Base-by-base conservation (phyloP, 2,888 invertebrate species). In the Elysia crispata region DNA sequence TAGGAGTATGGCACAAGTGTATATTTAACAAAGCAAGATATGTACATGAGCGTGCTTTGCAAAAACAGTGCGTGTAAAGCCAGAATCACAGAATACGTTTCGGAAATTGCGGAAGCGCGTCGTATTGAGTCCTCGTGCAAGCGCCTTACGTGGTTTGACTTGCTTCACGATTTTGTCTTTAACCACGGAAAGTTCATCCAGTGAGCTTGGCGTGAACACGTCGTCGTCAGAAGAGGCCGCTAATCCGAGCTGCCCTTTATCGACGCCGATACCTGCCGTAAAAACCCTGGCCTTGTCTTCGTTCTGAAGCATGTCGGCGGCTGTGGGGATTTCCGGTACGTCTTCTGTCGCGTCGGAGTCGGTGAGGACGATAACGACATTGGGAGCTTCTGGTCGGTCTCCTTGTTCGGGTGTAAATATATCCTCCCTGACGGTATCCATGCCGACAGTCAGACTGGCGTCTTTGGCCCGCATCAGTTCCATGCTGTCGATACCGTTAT, bases 341-440 rank as follows among this genome's bases (percentile, higher is more conserved):
- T 23, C n/a, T 8, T 3, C 15, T 3, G 3, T 60, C 8, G 83
- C 76, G 31, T 85, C 84, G 0, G 81, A 57, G 75, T 88, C 88
- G 0, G 89, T 89, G 1, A 89, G 83, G 15, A 89, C 54, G 25
- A 89, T 77, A n/a, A 87, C 81, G 8, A 85, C 85, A 74, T 88
- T 87, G 0, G 87, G 87, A 28, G 85, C 87, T 25, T 85, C 82
- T 0, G 77, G 79, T 54, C 80, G 77, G 76, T 83, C 81, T 1
- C 87, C 88, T 18, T 23, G 20, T 15, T 77, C 57, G 1, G 78
- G 72, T 1, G 81, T 80, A n/a, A 87, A 83, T 81, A 88, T 83
- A 25, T 80, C 49, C 1, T 77, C 77, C 49, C 85, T 79, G 13
- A 87, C 85, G 15, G 83, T 69, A 62, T 85, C 82, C 20, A 89